A percentile compares a stretch with the other conserved stretches of the same genome.
Evolutionary conservation across 2,797 vertebrate genomes (phyloP).

Genomic region (Helostoma temminkii): DNA sequence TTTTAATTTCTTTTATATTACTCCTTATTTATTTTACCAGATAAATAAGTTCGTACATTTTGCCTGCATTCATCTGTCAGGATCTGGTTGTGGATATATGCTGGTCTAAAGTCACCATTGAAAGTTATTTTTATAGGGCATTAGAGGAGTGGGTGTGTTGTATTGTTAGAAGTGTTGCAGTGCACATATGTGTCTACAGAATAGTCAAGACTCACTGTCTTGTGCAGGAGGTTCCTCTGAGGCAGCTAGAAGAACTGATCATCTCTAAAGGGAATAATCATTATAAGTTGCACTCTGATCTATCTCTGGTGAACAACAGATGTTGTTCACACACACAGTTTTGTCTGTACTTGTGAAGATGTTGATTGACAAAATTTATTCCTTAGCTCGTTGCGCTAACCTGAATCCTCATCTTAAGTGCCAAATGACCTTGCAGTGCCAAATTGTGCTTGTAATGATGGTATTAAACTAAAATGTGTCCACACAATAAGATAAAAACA

Average conservation of each 20-base stretch:
- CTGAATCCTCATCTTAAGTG: no score
- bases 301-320: conserved; percentile 4
- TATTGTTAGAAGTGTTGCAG: conserved; percentile 10
- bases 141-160: conserved; percentile 18
- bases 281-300: conserved; percentile 14
- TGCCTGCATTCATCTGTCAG: conserved; percentile 46
- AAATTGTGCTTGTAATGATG: not conserved
- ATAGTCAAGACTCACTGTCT: not conserved
- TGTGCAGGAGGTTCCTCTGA: conserved; percentile 12
- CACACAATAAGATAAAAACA: no score
- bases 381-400: no score
- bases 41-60: conserved; percentile 39
- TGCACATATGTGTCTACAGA: not conserved
- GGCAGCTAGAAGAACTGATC: conserved; percentile 15
- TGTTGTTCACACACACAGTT: conserved; percentile 1
- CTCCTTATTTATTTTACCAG: conserved; percentile 44
- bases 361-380: no score
- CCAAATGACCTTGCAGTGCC: not conserved
- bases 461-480: no score
- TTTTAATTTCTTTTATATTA: conserved; percentile 24
- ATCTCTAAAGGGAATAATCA: conserved; percentile 14
- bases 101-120: conserved; percentile 29
- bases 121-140: conserved; percentile 36
- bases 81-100: conserved; percentile 33
- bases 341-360: no score